Percentiles rank a stretch among this genome's conserved stretches.
Evolutionary conservation across 2,113 vertebrate species (phyloP).

Genomic region (Eublepharis macularius): DNA sequence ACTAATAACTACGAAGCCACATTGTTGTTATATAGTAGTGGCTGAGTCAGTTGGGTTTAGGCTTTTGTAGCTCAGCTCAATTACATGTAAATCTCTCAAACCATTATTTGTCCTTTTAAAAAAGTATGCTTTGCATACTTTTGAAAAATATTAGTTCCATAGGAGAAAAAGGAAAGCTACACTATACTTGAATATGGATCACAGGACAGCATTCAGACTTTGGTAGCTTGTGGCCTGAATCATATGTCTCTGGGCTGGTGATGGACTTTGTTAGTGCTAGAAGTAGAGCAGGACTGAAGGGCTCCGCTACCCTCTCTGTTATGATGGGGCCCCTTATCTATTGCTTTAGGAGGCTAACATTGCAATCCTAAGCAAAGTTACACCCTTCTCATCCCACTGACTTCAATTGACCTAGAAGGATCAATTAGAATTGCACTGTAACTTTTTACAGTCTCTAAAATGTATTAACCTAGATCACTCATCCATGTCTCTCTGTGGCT

Average conservation of each 20-base stretch:
- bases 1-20: neutral
- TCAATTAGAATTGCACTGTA: too few relatives aligned
- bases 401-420: too few relatives aligned
- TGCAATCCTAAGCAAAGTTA: too few relatives aligned
- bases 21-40: neutral
- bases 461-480: too few relatives aligned
- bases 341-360: too few relatives aligned
- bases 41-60: neutral
- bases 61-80: neutral
- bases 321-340: too few relatives aligned
- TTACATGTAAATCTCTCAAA: neutral
- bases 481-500: too few relatives aligned
- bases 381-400: too few relatives aligned
- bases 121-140: neutral
- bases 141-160: neutral
- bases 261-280: neutral
- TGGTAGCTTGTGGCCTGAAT: neutral
- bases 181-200: too few relatives aligned
- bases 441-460: too few relatives aligned
- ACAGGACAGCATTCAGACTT: neutral
- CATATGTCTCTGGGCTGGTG: neutral
- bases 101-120: neutral
- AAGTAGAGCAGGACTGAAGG: neutral
- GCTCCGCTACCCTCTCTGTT: neutral
- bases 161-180: neutral